phyloP scores from a whole-genome alignment of 2,113 vertebrate genomes.

The Pteruthius melanotis region DNA sequence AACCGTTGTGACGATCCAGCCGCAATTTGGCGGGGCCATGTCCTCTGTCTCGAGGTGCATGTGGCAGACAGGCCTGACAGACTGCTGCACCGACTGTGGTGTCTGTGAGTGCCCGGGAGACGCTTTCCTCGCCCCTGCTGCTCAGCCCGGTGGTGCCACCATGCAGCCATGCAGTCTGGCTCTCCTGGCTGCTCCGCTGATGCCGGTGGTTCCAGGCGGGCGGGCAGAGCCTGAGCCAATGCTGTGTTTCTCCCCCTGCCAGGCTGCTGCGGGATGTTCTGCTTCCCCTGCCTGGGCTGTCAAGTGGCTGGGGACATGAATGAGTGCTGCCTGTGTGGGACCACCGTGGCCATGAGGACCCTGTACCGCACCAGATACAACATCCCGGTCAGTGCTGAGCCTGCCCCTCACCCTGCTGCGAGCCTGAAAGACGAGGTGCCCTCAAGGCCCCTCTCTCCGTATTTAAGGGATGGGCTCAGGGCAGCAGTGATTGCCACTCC shows the following conservation, averaged over 20 bases:
- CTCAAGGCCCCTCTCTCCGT: accelerated
- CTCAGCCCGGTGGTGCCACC: accelerated
- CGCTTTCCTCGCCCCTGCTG: accelerated
- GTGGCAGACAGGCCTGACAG: constrained; percentile 66
- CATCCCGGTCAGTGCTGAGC: constrained; percentile 73
- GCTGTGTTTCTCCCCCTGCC: background rate
- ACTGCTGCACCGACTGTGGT: constrained; percentile 58
- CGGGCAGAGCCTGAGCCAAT: background rate
- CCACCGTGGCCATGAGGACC: constrained; percentile 73
- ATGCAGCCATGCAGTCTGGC: background rate
- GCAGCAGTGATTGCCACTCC: accelerated
- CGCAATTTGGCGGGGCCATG: accelerated
- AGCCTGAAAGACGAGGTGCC: accelerated
- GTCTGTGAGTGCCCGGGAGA: constrained; percentile 59
- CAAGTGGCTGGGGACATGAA: constrained; percentile 79
- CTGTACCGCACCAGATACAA: constrained; percentile 86
- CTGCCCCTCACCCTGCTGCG: accelerated
- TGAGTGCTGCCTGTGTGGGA: constrained; percentile 83
- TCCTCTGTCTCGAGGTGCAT: accelerated
- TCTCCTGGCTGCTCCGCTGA: accelerated
- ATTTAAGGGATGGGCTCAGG: background rate
- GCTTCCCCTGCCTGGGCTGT: constrained; percentile 70
- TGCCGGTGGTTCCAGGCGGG: accelerated
- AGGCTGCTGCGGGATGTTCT: constrained; percentile 71
- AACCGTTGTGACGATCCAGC: background rate